These are phyloP conservation scores for Ictidomys tridecemlineatus DNA, from an alignment of 2,113 vertebrate genomes.

Conservation along the genomic window DNA sequence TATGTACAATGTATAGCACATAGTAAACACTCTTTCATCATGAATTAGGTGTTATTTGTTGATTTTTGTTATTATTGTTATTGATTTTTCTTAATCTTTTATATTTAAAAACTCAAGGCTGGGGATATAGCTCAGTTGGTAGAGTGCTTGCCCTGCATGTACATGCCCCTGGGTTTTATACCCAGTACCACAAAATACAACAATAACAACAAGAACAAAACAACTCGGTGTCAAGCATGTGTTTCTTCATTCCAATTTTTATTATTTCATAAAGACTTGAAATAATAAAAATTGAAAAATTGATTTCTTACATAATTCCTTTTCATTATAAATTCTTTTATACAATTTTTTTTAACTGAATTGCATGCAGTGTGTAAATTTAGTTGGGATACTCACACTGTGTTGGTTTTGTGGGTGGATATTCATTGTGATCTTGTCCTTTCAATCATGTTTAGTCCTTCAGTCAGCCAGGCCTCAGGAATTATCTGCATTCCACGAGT, in stretches of 20 bases:
- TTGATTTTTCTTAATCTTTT: constrained; percentile 24
- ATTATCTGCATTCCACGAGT: constrained; percentile 50
- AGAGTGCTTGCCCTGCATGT: no score
- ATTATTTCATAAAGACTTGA: background rate
- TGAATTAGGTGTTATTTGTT: background rate
- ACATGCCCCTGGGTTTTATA: no score
- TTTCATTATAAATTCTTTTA: background rate
- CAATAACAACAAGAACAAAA: no score
- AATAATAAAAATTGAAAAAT: background rate
- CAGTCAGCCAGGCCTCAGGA: background rate
- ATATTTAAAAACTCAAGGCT: background rate
- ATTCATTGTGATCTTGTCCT: background rate
- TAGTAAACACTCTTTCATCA: background rate
- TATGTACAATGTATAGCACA: background rate
- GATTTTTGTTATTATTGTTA: background rate
- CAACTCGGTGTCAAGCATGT: background rate
- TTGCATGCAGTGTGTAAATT: background rate
- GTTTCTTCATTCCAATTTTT: background rate
- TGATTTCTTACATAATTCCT: background rate
- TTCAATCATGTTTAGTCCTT: background rate
- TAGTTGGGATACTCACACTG: background rate
- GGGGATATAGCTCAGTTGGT: no score
- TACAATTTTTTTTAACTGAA: background rate
- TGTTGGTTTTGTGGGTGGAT: background rate
- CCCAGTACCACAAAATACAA: no score